These are phyloP conservation scores for Drosophila mojavensis DNA, from an alignment of 1,140 invertebrate species.

Conservation along the genomic window DNA sequence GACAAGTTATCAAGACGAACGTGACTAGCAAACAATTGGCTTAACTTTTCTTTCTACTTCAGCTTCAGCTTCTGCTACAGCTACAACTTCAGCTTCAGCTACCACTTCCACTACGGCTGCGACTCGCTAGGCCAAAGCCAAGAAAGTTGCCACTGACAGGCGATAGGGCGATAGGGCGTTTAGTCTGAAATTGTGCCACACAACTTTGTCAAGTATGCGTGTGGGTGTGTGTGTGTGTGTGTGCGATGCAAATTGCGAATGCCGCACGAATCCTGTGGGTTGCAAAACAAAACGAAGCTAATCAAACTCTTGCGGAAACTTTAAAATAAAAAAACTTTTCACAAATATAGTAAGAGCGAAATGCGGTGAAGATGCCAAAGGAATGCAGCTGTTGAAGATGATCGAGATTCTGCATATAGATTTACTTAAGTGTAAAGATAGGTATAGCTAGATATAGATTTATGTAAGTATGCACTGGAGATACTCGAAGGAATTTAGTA, in stretches of 20 bases:
- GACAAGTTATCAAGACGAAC: constrained; percentile 81
- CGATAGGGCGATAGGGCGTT: constrained; percentile 39
- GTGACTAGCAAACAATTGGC: constrained; percentile 78
- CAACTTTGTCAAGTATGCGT: constrained; percentile 24
- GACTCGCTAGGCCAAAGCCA: background rate
- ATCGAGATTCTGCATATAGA: background rate
- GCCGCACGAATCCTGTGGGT: constrained; percentile 12
- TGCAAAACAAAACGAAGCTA: constrained; percentile 14
- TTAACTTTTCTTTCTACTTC: constrained; percentile 57
- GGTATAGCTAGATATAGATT: no score
- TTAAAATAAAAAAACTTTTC: constrained; percentile 6
- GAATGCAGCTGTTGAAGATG: background rate
- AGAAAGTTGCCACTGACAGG: constrained; percentile 26
- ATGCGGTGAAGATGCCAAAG: background rate
- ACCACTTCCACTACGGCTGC: background rate
- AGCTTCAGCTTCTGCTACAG: no score
- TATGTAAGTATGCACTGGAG: no score
- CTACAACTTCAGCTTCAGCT: background rate
- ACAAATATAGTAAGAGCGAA: background rate
- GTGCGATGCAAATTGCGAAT: constrained; percentile 13
- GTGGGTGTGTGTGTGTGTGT: constrained; percentile 6
- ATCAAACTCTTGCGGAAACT: constrained; percentile 34
- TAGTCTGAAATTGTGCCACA: constrained; percentile 35
- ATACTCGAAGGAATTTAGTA: no score
- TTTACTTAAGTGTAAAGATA: no score